A percentile compares a stretch with the other conserved stretches of the same genome.
Conservation (phyloP, 1,140 invertebrate genomes). For the Spodoptera frugiperda region DNA sequence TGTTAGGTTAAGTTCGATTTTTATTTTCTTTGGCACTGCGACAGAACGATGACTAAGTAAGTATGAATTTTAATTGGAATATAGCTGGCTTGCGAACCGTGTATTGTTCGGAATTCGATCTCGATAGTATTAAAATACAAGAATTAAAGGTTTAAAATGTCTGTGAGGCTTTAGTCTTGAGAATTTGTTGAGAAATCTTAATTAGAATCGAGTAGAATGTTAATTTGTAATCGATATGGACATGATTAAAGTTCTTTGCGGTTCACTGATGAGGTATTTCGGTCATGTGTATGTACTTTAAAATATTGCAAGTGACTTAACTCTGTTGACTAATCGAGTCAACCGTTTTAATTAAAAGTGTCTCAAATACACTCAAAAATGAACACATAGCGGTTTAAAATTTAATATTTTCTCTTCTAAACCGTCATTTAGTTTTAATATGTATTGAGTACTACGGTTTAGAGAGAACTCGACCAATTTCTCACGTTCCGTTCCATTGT, state of each 20-base stretch:
- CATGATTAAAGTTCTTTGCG: background rate
- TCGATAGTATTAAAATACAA: constrained; percentile 11
- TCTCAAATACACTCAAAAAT: no score
- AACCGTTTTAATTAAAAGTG: no score
- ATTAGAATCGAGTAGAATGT: background rate
- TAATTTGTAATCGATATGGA: background rate
- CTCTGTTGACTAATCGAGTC: no score
- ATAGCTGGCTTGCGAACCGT: constrained; percentile 37
- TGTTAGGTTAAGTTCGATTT: constrained; percentile 22
- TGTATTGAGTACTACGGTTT: background rate
- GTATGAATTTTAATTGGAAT: constrained; percentile 49
- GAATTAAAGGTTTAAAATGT: background rate
- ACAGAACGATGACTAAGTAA: constrained; percentile 36
- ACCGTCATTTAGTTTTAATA: background rate
- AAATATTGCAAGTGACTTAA: no score
- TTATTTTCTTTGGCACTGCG: constrained; percentile 39
- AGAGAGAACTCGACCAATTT: background rate
- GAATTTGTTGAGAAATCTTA: background rate
- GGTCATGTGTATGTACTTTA: background rate
- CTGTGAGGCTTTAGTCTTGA: background rate
- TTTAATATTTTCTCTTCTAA: background rate
- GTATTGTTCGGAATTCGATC: constrained; percentile 31
- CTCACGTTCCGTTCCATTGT: background rate
- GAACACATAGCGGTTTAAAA: no score
- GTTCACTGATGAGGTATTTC: background rate